These are phyloP conservation scores for Jaculus jaculus DNA, from an alignment of 2,113 vertebrate genomes.

Conservation along the genomic window DNA sequence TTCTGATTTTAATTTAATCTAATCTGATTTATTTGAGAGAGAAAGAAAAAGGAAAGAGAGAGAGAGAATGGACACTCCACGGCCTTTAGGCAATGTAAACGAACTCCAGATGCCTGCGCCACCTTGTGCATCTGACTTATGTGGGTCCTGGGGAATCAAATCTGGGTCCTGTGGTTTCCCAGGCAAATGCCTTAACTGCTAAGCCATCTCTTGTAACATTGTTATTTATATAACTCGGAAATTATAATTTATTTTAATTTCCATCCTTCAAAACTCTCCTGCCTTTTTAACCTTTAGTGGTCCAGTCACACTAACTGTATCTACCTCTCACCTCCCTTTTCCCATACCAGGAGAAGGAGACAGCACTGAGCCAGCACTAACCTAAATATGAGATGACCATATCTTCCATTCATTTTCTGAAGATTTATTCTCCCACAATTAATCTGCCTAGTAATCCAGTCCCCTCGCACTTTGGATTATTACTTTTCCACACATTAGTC, in stretches of 20 bases:
- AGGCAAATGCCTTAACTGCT: too few relatives aligned
- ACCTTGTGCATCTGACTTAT: too few relatives aligned
- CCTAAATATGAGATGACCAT: neutral
- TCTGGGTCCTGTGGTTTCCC: too few relatives aligned
- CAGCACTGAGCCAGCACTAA: neutral
- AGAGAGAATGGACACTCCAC: too few relatives aligned
- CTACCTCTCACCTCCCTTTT: neutral
- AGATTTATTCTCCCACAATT: neutral
- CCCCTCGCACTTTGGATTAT: neutral
- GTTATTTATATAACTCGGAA: neutral
- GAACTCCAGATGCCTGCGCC: too few relatives aligned
- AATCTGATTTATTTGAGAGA: too few relatives aligned
- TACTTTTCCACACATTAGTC: neutral
- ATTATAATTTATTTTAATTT: constrained; percentile 30
- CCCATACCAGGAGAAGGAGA: neutral
- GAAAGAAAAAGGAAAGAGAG: too few relatives aligned
- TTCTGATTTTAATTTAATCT: neutral
- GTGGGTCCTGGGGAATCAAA: too few relatives aligned
- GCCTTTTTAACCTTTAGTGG: too few relatives aligned
- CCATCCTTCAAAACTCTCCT: neutral
- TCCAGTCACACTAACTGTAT: too few relatives aligned
- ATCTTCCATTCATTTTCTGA: neutral
- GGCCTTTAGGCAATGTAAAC: too few relatives aligned
- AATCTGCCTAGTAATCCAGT: neutral
- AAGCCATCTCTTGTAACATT: neutral